Evolutionary conservation across 1,140 invertebrate species (phyloP).

Genomic region (Andrena cerasifolii): DNA sequence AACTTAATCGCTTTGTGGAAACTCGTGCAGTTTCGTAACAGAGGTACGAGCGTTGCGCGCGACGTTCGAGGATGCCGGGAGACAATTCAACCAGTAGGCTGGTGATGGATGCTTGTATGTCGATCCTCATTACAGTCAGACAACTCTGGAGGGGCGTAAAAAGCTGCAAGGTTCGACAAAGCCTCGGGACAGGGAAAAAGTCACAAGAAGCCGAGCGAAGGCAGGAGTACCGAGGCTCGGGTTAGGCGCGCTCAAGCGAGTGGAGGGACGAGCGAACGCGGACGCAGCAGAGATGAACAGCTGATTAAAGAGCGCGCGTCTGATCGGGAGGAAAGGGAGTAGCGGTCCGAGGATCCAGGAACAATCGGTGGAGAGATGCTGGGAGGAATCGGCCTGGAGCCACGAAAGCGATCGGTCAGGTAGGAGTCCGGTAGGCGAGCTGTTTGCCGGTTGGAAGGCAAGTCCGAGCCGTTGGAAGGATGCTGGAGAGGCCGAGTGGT

Average conservation of each 20-base stretch:
- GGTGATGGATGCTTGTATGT: too few species aligned
- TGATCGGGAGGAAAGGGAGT: background rate
- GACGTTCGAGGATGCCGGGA: too few species aligned
- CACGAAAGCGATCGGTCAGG: slow-evolving; percentile 68
- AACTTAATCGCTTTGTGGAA: too few species aligned
- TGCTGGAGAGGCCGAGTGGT: slow-evolving; percentile 78
- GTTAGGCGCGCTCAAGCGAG: background rate
- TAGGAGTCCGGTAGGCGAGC: slow-evolving; percentile 69
- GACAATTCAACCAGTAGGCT: too few species aligned
- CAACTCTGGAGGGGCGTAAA: too few species aligned
- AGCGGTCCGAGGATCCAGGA: slow-evolving; percentile 31
- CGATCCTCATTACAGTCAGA: too few species aligned
- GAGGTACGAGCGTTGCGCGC: too few species aligned
- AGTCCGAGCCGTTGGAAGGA: slow-evolving; percentile 67
- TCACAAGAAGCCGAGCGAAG: too few species aligned
- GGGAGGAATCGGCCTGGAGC: slow-evolving; percentile 24
- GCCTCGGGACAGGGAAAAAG: too few species aligned
- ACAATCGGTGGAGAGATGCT: slow-evolving; percentile 36
- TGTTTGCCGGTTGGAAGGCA: slow-evolving; percentile 67
- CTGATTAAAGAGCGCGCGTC: slow-evolving; percentile 21
- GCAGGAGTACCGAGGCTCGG: too few species aligned
- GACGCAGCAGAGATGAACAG: slow-evolving; percentile 1
- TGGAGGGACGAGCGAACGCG: background rate
- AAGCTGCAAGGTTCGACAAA: too few species aligned
- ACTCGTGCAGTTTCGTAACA: too few species aligned